Percentiles rank a stretch among this genome's conserved stretches.
Evolutionary conservation across 2,797 vertebrate genomes (phyloP).

Genomic region (Premnoplex brunnescens): DNA sequence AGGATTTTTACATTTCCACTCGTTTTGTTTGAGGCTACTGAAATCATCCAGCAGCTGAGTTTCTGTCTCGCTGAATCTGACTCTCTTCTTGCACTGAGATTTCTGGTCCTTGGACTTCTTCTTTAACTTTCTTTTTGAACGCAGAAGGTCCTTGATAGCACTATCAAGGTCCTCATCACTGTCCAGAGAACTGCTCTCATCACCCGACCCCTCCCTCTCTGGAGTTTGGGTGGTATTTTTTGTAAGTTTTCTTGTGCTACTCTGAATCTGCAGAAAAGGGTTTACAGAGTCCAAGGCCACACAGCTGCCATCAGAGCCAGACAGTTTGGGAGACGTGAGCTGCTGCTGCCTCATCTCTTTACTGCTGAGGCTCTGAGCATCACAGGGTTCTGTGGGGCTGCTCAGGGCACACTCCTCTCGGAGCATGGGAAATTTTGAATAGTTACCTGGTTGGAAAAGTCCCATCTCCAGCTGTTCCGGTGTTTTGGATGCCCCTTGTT

Average conservation of each 20-base stretch:
- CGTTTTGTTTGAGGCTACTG: constrained; percentile 61
- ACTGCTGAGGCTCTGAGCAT: not conserved
- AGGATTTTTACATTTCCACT: constrained; percentile 58
- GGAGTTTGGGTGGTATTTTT: not conserved
- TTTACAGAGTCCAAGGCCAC: not conserved
- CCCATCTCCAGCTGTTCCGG: not conserved
- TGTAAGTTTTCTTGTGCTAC: not conserved
- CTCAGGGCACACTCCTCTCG: not conserved
- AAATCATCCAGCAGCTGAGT: constrained; percentile 39
- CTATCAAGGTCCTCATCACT: constrained; percentile 95
- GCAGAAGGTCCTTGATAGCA: constrained; percentile 91
- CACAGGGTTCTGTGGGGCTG: not conserved
- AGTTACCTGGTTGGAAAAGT: not conserved
- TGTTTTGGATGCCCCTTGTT: not conserved
- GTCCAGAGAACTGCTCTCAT: constrained; percentile 96
- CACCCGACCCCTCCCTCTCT: constrained; percentile 66
- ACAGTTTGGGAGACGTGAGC: not conserved
- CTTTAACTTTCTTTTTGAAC: constrained; percentile 89
- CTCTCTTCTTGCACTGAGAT: constrained; percentile 77
- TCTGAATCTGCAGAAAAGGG: not conserved
- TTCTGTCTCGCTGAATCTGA: constrained; percentile 73
- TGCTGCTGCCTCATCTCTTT: not conserved
- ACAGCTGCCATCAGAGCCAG: not conserved
- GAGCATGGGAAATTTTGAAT: not conserved
- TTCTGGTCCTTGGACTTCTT: constrained; percentile 84